Conservation (phyloP, 2,113 vertebrate genomes). For the Empidonax alnorum region DNA sequence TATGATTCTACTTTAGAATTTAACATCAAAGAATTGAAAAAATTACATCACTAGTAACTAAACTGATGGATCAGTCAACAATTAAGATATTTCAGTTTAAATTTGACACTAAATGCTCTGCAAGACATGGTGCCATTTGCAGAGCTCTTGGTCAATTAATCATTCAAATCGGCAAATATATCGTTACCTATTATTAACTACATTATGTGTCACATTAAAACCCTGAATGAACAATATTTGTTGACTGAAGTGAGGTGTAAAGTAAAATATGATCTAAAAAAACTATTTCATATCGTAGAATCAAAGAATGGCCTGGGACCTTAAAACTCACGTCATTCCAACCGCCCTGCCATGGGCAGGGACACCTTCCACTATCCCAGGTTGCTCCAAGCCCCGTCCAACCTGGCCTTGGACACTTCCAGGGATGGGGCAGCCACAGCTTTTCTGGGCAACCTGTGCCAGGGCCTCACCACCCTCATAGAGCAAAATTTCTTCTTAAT, state of each 20-base stretch:
- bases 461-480: fast-evolving
- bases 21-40: neutral
- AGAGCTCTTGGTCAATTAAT: neutral
- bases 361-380: neutral
- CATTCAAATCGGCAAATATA: neutral
- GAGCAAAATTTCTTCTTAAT: neutral
- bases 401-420: fast-evolving
- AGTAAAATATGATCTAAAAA: neutral
- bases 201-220: neutral
- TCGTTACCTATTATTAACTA: fast-evolving
- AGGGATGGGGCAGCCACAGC: neutral
- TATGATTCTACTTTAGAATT: neutral
- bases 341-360: fast-evolving
- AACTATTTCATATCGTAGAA: neutral
- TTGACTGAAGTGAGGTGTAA: neutral
- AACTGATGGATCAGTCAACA: neutral
- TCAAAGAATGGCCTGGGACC: neutral
- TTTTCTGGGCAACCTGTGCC: neutral
- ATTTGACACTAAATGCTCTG: neutral
- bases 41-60: neutral
- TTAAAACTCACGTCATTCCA: neutral
- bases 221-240: neutral
- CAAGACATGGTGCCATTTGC: neutral
- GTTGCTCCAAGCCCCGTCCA: neutral
- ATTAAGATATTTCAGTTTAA: neutral